Evolutionary conservation across 2,113 vertebrate genomes (phyloP), one percentile per base, ranked within the genome.

Genomic region (rat (Rattus norvegicus)): DNA sequence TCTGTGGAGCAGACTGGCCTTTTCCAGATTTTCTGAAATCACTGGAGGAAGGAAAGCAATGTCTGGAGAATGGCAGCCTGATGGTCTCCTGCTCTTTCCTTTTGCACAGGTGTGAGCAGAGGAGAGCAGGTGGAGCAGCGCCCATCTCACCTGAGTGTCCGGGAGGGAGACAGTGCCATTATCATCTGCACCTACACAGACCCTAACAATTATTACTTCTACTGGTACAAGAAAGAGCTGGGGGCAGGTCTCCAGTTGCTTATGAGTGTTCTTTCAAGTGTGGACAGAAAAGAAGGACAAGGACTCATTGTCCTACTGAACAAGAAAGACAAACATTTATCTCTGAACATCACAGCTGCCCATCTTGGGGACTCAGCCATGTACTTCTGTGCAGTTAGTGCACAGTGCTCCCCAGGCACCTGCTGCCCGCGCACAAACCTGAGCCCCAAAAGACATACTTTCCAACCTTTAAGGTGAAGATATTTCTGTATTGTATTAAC

Each of bases 141-240:
- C 14, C 39, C 92, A 11, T 47, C 73, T 47, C 43, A 59, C 52
- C 63, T 49, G 39, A 88, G 85, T 26, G 30, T 80, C 30, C 24
- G 2, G 81, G 96, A 96, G 59, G 81, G 91, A 76, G 49, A 67
- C 28, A 39, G 17, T 22, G 13, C 77, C 5, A 3, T 43, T 1
- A 73, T 81, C 19, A 81, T 49, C 49, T 93, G 93, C 87, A 93
- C 6, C 39, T 91, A 94, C 7, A 61, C 96, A 36, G 59, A 94
- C 36, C 81, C 17, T 20, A 0, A 0, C 0, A 94, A 14, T 3
- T 0, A 0, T 0, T 96, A 95, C 36, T 97, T 97, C 65, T 76
- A 3, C 16, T 98, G 97, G 94, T 98, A 97, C 69, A 97, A 96
- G 3, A 79, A 96, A 84, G 95, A 95, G 83, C 3, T 59, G 85